Conservation (phyloP, 1,140 invertebrate genomes). For the Drosophila asahinai region DNA sequence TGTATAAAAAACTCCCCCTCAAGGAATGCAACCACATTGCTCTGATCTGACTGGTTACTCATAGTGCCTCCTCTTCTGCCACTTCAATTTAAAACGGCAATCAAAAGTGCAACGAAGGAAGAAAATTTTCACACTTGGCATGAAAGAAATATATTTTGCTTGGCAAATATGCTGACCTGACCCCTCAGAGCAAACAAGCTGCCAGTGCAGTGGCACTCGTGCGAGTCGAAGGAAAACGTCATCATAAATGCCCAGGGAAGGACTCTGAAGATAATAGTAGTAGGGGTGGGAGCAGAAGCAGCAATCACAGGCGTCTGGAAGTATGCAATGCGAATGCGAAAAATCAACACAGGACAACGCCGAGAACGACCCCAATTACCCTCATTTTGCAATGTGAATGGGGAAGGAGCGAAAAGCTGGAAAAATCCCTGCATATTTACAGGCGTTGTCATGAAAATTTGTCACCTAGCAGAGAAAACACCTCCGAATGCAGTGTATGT, state of each 20-base stretch:
- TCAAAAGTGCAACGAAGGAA: conserved; percentile 78
- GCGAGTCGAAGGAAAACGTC: conserved; percentile 70
- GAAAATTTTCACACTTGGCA: conserved; percentile 77
- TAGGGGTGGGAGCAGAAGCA: conserved; percentile 24
- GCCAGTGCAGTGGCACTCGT: conserved; percentile 69
- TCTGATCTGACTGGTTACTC: conserved; percentile 48
- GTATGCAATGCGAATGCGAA: conserved; percentile 80
- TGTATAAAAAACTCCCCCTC: conserved; percentile 50
- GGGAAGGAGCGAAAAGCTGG: conserved; percentile 44
- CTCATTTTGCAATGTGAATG: conserved; percentile 65
- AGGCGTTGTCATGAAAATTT: conserved; percentile 82
- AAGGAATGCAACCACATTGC: conserved; percentile 59
- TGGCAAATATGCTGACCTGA: conserved; percentile 82
- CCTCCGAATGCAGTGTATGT: conserved; percentile 25
- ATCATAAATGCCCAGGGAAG: conserved; percentile 68
- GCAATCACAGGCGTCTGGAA: conserved; percentile 68
- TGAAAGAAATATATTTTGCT: conserved; percentile 70
- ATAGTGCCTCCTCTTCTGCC: conserved; percentile 12
- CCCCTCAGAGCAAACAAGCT: conserved; percentile 76
- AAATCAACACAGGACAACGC: conserved; percentile 73
- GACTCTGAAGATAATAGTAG: conserved; percentile 26
- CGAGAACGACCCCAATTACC: conserved; percentile 80
- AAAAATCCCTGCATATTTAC: conserved; percentile 77
- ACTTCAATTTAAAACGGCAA: conserved; percentile 69
- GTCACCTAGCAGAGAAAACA: conserved; percentile 81